Evolutionary conservation across 1,140 invertebrate genomes (phyloP).

Genomic region (Onthophagus taurus): DNA sequence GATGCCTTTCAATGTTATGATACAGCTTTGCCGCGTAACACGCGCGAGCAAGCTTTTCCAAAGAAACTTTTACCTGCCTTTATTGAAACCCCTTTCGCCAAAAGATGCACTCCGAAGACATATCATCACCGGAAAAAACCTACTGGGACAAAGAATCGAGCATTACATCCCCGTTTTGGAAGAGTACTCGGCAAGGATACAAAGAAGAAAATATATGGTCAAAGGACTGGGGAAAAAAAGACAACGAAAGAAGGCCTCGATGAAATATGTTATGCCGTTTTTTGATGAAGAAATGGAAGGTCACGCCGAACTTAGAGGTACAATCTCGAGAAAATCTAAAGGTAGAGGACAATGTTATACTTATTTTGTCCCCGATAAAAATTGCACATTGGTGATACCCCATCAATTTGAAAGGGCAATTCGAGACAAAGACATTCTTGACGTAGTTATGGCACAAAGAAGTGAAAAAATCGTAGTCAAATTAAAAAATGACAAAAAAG

Average conservation of each 20-base stretch:
- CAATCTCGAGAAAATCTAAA: conserved; percentile 44
- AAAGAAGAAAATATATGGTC: conserved; percentile 23
- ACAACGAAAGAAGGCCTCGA: conserved; percentile 51
- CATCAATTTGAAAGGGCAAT: conserved; percentile 65
- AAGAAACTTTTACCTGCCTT: conserved; percentile 72
- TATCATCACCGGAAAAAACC: conserved; percentile 40
- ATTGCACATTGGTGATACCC: conserved; percentile 61
- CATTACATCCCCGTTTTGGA: conserved; percentile 70
- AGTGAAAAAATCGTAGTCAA: conserved; percentile 61
- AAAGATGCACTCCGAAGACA: conserved; percentile 58
- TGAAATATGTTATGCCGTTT: conserved; percentile 53
- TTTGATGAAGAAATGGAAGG: conserved; percentile 55
- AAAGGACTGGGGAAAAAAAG: conserved; percentile 44
- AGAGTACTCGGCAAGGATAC: conserved; percentile 41
- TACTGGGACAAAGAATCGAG: conserved; percentile 27
- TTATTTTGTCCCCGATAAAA: conserved; percentile 60
- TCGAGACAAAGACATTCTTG: conserved; percentile 62
- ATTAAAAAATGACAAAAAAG: conserved; percentile 57
- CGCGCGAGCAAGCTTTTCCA: conserved; percentile 68
- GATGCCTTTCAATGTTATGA: conserved; percentile 35
- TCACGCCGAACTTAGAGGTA: conserved; percentile 47
- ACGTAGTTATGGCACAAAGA: conserved; percentile 64
- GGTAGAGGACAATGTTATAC: conserved; percentile 34
- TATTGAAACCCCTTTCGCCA: conserved; percentile 69
- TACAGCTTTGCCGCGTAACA: conserved; percentile 72